Percentiles rank a stretch among this genome's conserved stretches.
Conservation (phyloP, 2,113 vertebrate species). For the Argyrosomus japonicus region DNA sequence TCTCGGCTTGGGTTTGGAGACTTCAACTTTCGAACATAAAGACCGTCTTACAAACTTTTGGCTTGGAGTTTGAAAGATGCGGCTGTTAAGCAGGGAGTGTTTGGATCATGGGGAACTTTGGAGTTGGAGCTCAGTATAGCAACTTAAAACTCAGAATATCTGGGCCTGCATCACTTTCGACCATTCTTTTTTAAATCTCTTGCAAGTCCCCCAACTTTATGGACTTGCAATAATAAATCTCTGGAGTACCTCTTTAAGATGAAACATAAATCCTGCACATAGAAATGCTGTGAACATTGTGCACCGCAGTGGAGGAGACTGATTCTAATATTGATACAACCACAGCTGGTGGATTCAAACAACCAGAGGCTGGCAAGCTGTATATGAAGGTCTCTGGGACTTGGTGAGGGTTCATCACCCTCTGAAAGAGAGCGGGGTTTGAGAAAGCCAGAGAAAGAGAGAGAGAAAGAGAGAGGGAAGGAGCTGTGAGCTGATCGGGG, state of each 20-base stretch:
- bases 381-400: slow-evolving; percentile 33
- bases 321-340: slow-evolving; percentile 46
- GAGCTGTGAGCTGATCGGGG: slow-evolving; percentile 54
- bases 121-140: background rate
- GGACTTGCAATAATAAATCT: slow-evolving; percentile 15
- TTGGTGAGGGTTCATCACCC: slow-evolving; percentile 23
- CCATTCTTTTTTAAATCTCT: slow-evolving; percentile 39
- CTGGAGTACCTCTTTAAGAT: slow-evolving; percentile 23
- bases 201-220: slow-evolving; percentile 12
- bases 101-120: slow-evolving; percentile 1
- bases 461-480: slow-evolving; percentile 3
- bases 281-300: slow-evolving; percentile 19
- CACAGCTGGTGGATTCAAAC: slow-evolving; percentile 25
- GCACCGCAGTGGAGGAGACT: slow-evolving; percentile 21
- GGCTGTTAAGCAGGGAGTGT: background rate
- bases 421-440: slow-evolving; percentile 18
- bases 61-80: background rate
- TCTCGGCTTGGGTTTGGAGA: background rate
- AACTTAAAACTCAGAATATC: background rate
- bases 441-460: background rate
- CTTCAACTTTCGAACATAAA: background rate
- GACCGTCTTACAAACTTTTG: background rate
- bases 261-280: slow-evolving; percentile 32
- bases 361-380: slow-evolving; percentile 8
- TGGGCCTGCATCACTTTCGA: background rate